Evolutionary conservation across 2,113 vertebrate genomes (phyloP), one percentile per base, ranked within the genome.

Genomic region (Pteronura brasiliensis): DNA sequence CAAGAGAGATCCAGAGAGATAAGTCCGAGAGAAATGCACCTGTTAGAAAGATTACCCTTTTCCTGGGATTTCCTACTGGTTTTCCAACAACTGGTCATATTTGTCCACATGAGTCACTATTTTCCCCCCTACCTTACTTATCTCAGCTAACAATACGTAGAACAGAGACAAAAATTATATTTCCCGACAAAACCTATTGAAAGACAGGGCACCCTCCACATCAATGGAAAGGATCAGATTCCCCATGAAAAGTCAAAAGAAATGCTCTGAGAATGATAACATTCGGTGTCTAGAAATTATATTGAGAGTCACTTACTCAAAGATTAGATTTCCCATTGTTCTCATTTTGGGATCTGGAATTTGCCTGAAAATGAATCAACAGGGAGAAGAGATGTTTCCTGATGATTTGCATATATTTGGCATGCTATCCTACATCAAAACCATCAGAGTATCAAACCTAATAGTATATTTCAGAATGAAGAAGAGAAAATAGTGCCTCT

Each of bases 11-110:
- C 49, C 65, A 57, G 76, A 88, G 69, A 96, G 74, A 80, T 89
- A 88, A 96, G 67, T 81, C 8, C 20, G 52, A 96, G 44, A 80
- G 76, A 96, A 96, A 83, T 7, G 47, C 71, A 98, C 96, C 97
- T 97, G 97, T 80, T 86, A 87, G 61, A 89, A 90, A 88, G 49
- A 95, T 97, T 95, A 97, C 61, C 6, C 0, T 49, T 79, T 79
- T 88, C 88, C 96, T 74, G 11, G 67, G 96, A 69, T 87, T 93
- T 95, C 87, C 84, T 80, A 27, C 94, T 31, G 59, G 31, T 93
- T 97, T 96, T 88, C 92, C 93, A 93, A 93, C 89, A 94, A 79
- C 74, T 67, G 69, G 69, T 93, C 47, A 79, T 96, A 95, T 92
- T 57, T 95, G 80, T 87, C 36, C n/a, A 74, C 59, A 79, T 39